phyloP scores from a whole-genome alignment of 2,888 invertebrate genomes.

The Agrochola lychnidis region DNA sequence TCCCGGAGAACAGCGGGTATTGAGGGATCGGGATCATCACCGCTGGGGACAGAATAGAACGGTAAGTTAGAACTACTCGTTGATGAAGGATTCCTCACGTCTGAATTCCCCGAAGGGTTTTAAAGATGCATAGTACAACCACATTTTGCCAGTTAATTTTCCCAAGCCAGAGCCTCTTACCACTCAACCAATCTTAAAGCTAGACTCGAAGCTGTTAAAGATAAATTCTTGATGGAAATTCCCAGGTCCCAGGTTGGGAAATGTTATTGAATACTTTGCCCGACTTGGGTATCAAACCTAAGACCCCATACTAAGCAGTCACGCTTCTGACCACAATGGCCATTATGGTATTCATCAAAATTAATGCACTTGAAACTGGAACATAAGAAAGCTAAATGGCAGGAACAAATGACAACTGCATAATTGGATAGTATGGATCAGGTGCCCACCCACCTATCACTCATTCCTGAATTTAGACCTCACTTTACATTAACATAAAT shows the following conservation, averaged over 20 bases:
- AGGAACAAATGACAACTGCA: neutral
- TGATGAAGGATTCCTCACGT: neutral
- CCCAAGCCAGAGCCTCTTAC: too few species aligned
- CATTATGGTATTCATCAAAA: too few species aligned
- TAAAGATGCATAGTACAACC: neutral
- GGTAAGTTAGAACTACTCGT: neutral
- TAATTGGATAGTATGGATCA: neutral
- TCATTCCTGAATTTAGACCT: neutral
- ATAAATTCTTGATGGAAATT: too few species aligned
- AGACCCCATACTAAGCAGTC: neutral
- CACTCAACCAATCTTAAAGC: too few species aligned
- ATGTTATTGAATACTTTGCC: too few species aligned
- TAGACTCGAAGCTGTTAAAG: too few species aligned
- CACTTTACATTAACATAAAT: neutral
- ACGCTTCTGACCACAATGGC: neutral
- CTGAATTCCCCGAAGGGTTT: too few species aligned
- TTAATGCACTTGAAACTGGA: neutral
- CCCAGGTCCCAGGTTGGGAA: too few species aligned
- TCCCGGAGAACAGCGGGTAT: conserved; percentile 98
- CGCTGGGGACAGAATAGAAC: conserved; percentile 85
- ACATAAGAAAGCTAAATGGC: neutral
- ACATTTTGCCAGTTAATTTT: neutral
- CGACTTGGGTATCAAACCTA: too few species aligned
- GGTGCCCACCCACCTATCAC: too few species aligned
- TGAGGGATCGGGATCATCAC: conserved; percentile 99